Base-by-base conservation (phyloP, 2,888 invertebrate genomes). In the Dryobotodes eremita region DNA sequence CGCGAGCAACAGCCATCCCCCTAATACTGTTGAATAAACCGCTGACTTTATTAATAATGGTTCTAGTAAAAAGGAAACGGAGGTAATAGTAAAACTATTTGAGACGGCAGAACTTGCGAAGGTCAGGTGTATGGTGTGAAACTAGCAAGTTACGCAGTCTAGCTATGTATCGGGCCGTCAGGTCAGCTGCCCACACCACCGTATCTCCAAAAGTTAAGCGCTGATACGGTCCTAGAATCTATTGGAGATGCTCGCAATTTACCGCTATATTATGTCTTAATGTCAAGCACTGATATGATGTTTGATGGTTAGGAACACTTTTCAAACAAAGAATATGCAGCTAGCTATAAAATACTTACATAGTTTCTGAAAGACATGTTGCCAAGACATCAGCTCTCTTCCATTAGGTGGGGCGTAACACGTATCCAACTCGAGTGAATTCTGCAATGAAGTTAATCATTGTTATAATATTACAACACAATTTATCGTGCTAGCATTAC, bases 321-420 rank as follows among this genome's bases (percentile, higher is more conserved):
- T 50, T 31, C 6, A 10, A 36, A 36, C 23, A 10, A 36, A 55
- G 15, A 53, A 0, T 7, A n/a, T 0, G 17, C 17, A 55, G n/a
- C 17, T n/a, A 17, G 17, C 1, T 17, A 57, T 36, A 68, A 55
- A 48, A 77, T 89, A 95, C 96, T 95, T 91, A 96, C 96, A 86
- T 96, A 96, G 89, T 96, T 96, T 90, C 96, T 94, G 88, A 95
- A 96, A 89, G 96, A 96, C 96, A 96, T 96, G 75, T 89, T 94
- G 89, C 68, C 72, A 78, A 78, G 81, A 83, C 77, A 89, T 94
- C 92, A 94, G 86, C 92, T 92, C 75, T 89, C 85, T 90, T 93
- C 94, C 94, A 95, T 95, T 87, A 90, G 92, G 80, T 69, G 80
- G 78, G 84, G 73, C 76, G 79, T 86, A 85, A 76, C 53, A 48